phyloP scores from a whole-genome alignment of 2,888 invertebrate species.

The Sepiola atlantica region DNA sequence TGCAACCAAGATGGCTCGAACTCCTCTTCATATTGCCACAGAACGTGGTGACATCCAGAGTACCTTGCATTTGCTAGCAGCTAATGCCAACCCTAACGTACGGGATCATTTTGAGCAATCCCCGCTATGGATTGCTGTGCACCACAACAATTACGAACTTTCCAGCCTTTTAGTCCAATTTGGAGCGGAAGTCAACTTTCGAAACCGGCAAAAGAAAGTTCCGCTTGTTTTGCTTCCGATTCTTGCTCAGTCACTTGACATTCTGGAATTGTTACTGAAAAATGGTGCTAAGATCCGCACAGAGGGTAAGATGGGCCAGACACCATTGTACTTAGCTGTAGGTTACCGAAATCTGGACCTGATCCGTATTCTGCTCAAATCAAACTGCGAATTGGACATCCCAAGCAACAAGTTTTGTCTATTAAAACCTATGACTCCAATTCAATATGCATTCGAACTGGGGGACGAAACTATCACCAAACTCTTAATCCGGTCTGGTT shows the following conservation, averaged over 20 bases:
- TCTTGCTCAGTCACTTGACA: conserved; percentile 54
- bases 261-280: conserved; percentile 59
- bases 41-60: conserved; percentile 63
- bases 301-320: conserved; percentile 56
- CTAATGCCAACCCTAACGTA: conserved; percentile 63
- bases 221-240: conserved; percentile 61
- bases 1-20: conserved; percentile 59
- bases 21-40: conserved; percentile 66
- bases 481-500: conserved; percentile 61
- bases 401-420: conserved; percentile 56
- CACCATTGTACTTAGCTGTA: conserved; percentile 61
- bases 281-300: conserved; percentile 57
- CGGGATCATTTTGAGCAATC: conserved; percentile 63
- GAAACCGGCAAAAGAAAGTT: conserved; percentile 53
- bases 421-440: conserved; percentile 62
- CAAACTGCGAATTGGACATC: conserved; percentile 62
- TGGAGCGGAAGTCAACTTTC: conserved; percentile 62
- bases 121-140: conserved; percentile 68
- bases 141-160: conserved; percentile 64
- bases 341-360: conserved; percentile 58
- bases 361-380: conserved; percentile 63
- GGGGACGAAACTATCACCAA: conserved; percentile 60
- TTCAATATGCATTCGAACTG: conserved; percentile 61
- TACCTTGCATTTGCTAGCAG: conserved; percentile 61
- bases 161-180: conserved; percentile 58